Conservation (phyloP, 2,888 invertebrate species). For the Steromphala cineraria region DNA sequence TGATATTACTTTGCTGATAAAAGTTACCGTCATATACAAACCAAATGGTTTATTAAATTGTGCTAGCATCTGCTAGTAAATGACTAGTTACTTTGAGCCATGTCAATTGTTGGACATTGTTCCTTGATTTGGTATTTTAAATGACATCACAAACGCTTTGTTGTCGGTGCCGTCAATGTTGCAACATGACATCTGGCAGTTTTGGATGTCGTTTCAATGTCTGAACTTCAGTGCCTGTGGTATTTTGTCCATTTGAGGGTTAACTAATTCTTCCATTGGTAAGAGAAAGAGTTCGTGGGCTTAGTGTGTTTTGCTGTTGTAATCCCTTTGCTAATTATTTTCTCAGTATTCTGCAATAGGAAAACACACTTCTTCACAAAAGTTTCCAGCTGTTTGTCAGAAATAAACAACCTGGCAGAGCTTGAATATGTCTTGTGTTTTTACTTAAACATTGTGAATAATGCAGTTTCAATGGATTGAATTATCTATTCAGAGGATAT, state of each 20-base stretch:
- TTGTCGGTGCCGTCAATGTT: neutral
- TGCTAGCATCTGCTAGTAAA: no score
- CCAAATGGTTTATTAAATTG: no score
- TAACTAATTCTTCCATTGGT: slow-evolving; percentile 7
- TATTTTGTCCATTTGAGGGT: neutral
- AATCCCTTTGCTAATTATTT: neutral
- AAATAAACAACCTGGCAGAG: neutral
- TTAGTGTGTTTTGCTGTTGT: slow-evolving; percentile 10
- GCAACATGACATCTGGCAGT: neutral
- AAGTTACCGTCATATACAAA: no score
- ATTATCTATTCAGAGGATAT: neutral
- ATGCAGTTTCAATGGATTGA: neutral
- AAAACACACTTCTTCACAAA: slow-evolving; percentile 8
- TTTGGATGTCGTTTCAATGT: neutral
- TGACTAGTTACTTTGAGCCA: no score
- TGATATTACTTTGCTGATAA: no score
- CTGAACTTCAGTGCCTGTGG: neutral
- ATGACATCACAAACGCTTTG: neutral
- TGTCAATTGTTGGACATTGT: neutral
- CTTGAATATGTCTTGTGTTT: neutral
- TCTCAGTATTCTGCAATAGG: slow-evolving; percentile 2
- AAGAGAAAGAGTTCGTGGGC: neutral
- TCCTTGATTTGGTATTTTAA: neutral
- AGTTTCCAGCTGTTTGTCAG: neutral
- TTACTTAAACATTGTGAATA: neutral